Conservation (phyloP, 2,888 invertebrate genomes). For the Galerucella nymphaeae region DNA sequence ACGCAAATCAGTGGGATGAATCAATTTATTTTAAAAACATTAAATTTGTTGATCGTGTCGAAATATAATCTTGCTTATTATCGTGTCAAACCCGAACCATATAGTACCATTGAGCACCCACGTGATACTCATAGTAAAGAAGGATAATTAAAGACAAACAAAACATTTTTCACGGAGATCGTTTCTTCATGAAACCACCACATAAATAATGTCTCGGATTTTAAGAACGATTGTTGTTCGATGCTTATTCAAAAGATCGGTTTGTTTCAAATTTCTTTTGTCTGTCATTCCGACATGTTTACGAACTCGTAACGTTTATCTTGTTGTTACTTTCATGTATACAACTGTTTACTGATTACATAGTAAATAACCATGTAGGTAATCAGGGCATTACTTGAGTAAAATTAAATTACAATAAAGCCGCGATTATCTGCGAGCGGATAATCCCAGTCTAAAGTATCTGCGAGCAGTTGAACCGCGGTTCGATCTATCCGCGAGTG, state of each 20-base stretch:
- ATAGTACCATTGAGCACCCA: slow-evolving; percentile 14
- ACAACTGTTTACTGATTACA: too few relatives aligned
- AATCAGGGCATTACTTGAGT: too few relatives aligned
- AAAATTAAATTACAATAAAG: too few relatives aligned
- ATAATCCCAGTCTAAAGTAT: too few relatives aligned
- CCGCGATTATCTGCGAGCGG: too few relatives aligned
- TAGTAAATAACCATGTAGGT: too few relatives aligned
- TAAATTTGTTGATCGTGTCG: background rate
- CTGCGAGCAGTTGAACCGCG: too few relatives aligned
- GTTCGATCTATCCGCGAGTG: too few relatives aligned
- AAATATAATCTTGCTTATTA: slow-evolving; percentile 10
- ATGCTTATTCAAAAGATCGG: slow-evolving; percentile 8
- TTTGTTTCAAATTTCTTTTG: slow-evolving; percentile 16
- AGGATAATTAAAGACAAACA: slow-evolving; percentile 32
- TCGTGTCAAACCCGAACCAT: slow-evolving; percentile 7
- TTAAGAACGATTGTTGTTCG: slow-evolving; percentile 17
- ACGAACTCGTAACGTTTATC: background rate
- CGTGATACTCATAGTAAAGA: slow-evolving; percentile 17
- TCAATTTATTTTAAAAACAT: background rate
- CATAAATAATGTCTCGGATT: slow-evolving; percentile 27
- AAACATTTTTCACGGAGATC: slow-evolving; percentile 19
- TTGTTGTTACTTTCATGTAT: background rate
- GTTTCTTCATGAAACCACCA: slow-evolving; percentile 24
- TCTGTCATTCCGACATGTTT: slow-evolving; percentile 9
- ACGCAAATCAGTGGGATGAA: background rate